phyloP scores from a whole-genome alignment of 2,797 vertebrate genomes.

The Nyctalus aviator region DNA sequence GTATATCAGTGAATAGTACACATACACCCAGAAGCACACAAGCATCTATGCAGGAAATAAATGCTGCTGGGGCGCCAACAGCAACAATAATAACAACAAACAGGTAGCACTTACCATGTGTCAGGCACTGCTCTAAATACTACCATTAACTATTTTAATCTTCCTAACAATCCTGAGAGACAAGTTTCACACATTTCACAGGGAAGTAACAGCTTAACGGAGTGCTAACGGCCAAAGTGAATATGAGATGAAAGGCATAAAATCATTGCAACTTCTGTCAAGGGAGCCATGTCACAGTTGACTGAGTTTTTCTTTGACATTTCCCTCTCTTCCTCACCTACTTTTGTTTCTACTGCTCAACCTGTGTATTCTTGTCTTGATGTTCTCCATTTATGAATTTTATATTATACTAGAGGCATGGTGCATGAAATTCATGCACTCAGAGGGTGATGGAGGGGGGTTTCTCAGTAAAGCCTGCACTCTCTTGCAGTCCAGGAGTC shows the following conservation, averaged over 20 bases:
- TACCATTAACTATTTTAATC: conserved; percentile 8
- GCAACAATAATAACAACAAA: background rate
- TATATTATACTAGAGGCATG: background rate
- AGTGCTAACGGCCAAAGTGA: background rate
- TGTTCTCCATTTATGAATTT: background rate
- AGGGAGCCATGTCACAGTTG: background rate
- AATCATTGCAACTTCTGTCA: background rate
- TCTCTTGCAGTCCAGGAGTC: no score
- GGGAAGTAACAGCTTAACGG: background rate
- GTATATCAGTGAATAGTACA: background rate
- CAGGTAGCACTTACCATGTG: background rate
- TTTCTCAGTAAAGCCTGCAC: no score
- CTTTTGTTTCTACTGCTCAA: background rate
- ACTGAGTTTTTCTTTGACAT: background rate
- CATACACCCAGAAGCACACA: background rate
- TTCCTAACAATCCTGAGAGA: background rate
- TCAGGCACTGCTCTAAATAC: background rate
- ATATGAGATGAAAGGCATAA: background rate
- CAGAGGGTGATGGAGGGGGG: no score
- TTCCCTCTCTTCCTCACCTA: background rate
- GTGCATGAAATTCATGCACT: no score
- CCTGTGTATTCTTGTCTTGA: background rate
- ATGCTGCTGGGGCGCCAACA: background rate
- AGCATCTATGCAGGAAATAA: background rate
- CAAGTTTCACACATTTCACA: conserved; percentile 17